Evolutionary conservation across 2,797 vertebrate species (phyloP).

Genomic region (Discoglossus pictus): DNA sequence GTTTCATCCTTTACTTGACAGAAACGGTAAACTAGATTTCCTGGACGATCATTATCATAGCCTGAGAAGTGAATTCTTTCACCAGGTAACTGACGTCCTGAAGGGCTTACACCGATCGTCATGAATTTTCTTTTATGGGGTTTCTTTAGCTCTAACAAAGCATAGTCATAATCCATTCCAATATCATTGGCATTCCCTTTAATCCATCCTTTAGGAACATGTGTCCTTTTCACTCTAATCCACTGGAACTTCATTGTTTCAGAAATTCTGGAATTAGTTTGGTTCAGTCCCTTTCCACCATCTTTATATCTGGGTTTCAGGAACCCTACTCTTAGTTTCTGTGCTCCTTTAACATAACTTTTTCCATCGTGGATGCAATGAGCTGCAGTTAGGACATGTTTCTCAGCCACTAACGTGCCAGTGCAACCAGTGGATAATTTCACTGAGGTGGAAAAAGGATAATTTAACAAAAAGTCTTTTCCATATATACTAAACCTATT

Average conservation of each 20-base stretch:
- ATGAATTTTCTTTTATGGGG: constrained; percentile 92
- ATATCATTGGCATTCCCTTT: constrained; percentile 94
- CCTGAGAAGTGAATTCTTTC: constrained; percentile 94
- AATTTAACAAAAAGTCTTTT: constrained; percentile 88
- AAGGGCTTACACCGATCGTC: constrained; percentile 91
- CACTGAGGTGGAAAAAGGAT: constrained; percentile 92
- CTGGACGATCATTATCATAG: constrained; percentile 89
- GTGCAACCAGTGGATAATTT: constrained; percentile 96
- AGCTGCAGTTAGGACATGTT: constrained; percentile 92
- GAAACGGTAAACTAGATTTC: constrained; percentile 94
- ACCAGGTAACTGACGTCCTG: constrained; percentile 80
- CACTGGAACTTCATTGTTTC: constrained; percentile 96
- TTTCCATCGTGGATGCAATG: constrained; percentile 96
- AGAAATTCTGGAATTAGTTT: constrained; percentile 60
- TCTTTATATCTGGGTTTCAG: constrained; percentile 83
- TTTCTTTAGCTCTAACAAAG: constrained; percentile 93
- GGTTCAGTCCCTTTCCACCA: constrained; percentile 64
- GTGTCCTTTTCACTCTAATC: constrained; percentile 94
- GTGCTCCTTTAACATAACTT: constrained; percentile 96
- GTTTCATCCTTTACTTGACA: constrained; percentile 91
- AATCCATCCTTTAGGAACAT: constrained; percentile 97
- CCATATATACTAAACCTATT: constrained; percentile 92
- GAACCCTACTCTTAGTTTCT: constrained; percentile 92
- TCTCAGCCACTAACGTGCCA: constrained; percentile 89
- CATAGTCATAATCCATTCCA: constrained; percentile 98